Base-by-base conservation (phyloP, 1,140 invertebrate genomes). In the Idris sp. region DNA sequence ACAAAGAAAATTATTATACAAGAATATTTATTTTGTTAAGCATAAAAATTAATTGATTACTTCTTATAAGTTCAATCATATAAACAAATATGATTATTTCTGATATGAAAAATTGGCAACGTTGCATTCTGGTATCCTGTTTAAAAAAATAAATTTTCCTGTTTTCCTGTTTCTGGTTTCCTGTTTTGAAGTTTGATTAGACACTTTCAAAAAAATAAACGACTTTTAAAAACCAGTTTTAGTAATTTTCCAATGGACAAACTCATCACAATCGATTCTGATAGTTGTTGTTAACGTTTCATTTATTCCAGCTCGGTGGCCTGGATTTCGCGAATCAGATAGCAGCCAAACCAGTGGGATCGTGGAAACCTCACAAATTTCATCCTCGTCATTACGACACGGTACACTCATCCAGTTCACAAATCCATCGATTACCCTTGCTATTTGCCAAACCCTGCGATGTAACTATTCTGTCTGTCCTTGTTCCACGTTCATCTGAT, bases 341-440 rank as follows among this genome's bases (percentile, higher is more conserved):
- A 62, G 67, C 75, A 61, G 33, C 64, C 22, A 68, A 73, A 71
- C 43, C 67, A 68, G 51, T 59, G 64, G 54, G 62, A 68, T 79
- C 73, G 59, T 62, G 68, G 76, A 80, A 80, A 72, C 74, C 79
- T 56, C 56, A 73, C 68, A 76, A 79, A 79, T 54, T 71, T 76
- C 53, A 59, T 76, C 53, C 75, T 41, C 69, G 51, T 68, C 44
- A 77, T 77, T 64, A 71, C 74, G 67, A 71, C 54, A 58, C 75
- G 51, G 54, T 67, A 59, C 74, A 64, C 59, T 73, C 48, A 51
- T 53, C 68, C 68, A 69, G 48, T 38, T 68, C 62, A 59, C 54
- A 78, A 78, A 79, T 75, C 76, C 72, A 79, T 79, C 72, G 76
- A 81, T 81, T 79, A 80, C 41, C 62, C 78, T 49, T 71, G 72